Base-by-base conservation (phyloP, 2,888 invertebrate species). In the Ariolimax columbianus region DNA sequence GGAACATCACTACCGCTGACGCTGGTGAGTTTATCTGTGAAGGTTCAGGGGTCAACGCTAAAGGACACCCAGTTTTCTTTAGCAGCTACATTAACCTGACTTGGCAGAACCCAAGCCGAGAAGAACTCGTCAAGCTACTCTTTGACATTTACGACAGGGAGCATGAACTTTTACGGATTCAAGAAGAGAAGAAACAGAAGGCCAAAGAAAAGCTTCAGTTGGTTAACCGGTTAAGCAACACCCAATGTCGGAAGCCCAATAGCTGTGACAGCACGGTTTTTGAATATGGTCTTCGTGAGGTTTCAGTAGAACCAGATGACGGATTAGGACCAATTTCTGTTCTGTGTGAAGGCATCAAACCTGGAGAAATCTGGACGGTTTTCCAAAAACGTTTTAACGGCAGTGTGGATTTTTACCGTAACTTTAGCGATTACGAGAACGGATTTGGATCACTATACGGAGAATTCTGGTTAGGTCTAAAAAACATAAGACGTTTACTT, bases 331-430 rank as follows among this genome's bases (percentile, higher is more conserved):
- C 59, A 0, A 77, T 82, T 38, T 43, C 70, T 23, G 82, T 77
- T 66, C 11, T 82, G 26, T 82, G 82, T 43, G 63, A 82, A 36
- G 82, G 38, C 1, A 30, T 14, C 0, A 19, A 30, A 23, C 63
- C 14, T 17, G 36, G 51, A 3, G 66, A 75, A 33, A 59, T 30
- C 19, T 82, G 82, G 82, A 82, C 77, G 6, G 82, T 83, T 26
- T 77, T 77, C 26, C 83, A 83, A 68, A 83, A 77, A 38, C 51
- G 83, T 4, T 77, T 68, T 68, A 30, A 83, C 51, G 83, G 83
- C 0, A 68, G 68, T 38, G 83, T 83, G 1, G 83, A 83, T 30
- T 83, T 83, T 43, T 77, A 77, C 26, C 2, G 77, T 68, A 68
- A 77, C 30, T 83, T 33, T n/a, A 38, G 51, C 36, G 66, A 63